These are phyloP conservation scores for Psammodynastes pulverulentus DNA, from an alignment of 2,113 vertebrate genomes.

Conservation along the genomic window DNA sequence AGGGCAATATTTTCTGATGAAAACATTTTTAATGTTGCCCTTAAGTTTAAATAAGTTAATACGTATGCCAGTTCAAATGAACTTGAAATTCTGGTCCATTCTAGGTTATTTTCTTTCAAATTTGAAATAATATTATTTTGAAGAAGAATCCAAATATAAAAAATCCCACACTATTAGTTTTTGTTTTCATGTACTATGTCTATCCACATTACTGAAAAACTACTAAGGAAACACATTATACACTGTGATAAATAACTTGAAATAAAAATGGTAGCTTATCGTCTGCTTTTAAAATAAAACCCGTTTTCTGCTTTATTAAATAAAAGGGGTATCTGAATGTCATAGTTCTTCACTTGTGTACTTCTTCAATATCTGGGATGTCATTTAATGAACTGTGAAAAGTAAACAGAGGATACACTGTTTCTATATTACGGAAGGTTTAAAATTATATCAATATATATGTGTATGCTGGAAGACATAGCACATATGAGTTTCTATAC, in stretches of 20 bases:
- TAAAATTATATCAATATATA: not conserved
- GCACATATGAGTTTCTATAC: not conserved
- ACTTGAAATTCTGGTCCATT: not conserved
- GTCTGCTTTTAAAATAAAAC: not conserved
- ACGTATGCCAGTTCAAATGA: not conserved
- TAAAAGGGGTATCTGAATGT: not conserved
- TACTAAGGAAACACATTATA: not conserved
- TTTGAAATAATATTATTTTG: not conserved
- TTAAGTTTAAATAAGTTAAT: not conserved
- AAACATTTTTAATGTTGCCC: too few species aligned
- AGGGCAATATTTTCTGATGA: too few species aligned
- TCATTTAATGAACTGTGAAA: not conserved
- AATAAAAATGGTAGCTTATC: not conserved
- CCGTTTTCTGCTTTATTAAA: not conserved
- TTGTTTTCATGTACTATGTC: not conserved
- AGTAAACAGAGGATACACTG: not conserved
- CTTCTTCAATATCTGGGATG: not conserved
- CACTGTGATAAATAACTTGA: not conserved
- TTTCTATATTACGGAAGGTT: not conserved
- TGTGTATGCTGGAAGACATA: not conserved
- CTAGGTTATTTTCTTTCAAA: not conserved
- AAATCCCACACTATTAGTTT: not conserved
- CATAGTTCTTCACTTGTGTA: not conserved
- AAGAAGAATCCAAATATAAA: not conserved
- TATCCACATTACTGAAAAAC: not conserved